Conservation (phyloP, 2,113 vertebrate genomes). For the Blennius ocellaris region DNA sequence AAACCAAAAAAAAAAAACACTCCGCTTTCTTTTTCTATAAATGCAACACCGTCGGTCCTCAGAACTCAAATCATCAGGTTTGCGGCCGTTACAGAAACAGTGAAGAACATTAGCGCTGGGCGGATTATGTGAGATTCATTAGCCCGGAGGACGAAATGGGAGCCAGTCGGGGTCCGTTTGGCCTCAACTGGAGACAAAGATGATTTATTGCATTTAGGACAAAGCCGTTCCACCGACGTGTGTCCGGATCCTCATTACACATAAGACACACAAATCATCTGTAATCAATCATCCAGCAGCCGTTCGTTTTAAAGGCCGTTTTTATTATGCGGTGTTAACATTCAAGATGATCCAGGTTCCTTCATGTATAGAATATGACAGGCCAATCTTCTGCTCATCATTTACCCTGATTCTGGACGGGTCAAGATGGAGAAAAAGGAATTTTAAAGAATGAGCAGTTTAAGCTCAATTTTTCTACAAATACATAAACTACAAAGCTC, state of each 20-base stretch:
- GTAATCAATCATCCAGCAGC: background rate
- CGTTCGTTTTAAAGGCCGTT: background rate
- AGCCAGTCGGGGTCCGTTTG: slow-evolving; percentile 1
- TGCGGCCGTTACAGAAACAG: no score
- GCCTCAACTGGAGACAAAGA: background rate
- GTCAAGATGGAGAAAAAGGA: no score
- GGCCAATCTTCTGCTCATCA: background rate
- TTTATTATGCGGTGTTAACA: slow-evolving; percentile 5
- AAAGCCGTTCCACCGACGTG: background rate
- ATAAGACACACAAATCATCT: slow-evolving; percentile 2
- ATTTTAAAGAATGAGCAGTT: no score
- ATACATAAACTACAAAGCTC: no score
- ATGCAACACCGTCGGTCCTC: no score
- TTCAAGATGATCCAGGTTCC: background rate
- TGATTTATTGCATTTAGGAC: slow-evolving; percentile 1
- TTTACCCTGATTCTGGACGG: no score
- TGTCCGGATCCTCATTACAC: background rate
- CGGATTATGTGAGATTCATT: slow-evolving; percentile 4
- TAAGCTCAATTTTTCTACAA: no score
- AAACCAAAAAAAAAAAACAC: no score
- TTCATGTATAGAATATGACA: background rate
- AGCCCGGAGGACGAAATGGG: background rate
- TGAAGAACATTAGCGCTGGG: no score
- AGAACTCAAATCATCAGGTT: no score
- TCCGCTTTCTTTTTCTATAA: no score